phyloP scores from a whole-genome alignment of 1,140 invertebrate species.

The Trichonephila clavipes region DNA sequence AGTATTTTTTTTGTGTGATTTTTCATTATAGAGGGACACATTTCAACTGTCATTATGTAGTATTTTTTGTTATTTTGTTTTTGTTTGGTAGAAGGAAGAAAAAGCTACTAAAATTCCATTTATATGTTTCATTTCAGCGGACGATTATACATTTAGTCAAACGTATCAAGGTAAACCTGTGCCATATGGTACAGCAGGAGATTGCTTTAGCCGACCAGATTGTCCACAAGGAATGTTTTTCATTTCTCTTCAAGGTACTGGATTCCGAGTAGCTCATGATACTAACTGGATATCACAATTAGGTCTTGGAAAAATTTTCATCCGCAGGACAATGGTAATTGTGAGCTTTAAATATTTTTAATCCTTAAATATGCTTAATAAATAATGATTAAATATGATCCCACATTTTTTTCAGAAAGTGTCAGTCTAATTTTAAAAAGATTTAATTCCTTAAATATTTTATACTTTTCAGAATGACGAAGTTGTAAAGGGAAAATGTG shows the following conservation, averaged over 20 bases:
- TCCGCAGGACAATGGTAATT: conserved; percentile 47
- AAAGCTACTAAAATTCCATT: neutral
- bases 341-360: neutral
- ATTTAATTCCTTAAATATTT: neutral
- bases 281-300: conserved; percentile 84
- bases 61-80: too few relatives aligned
- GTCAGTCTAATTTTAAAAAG: neutral
- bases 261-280: conserved; percentile 85
- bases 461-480: conserved; percentile 84
- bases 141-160: conserved; percentile 88
- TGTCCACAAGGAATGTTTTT: conserved; percentile 92
- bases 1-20: too few relatives aligned
- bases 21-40: too few relatives aligned
- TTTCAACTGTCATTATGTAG: too few relatives aligned
- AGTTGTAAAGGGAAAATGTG: conserved; percentile 85
- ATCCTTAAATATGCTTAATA: neutral
- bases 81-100: too few relatives aligned
- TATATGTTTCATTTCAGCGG: conserved; percentile 82
- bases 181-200: conserved; percentile 90
- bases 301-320: neutral
- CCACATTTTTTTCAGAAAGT: neutral
- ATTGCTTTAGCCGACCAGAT: conserved; percentile 88
- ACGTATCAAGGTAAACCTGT: conserved; percentile 84
- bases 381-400: neutral
- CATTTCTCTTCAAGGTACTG: conserved; percentile 89